phyloP scores from a whole-genome alignment of 30 jellyfish, hydroid and myxozoan species.

The Aurelia sp. region DNA sequence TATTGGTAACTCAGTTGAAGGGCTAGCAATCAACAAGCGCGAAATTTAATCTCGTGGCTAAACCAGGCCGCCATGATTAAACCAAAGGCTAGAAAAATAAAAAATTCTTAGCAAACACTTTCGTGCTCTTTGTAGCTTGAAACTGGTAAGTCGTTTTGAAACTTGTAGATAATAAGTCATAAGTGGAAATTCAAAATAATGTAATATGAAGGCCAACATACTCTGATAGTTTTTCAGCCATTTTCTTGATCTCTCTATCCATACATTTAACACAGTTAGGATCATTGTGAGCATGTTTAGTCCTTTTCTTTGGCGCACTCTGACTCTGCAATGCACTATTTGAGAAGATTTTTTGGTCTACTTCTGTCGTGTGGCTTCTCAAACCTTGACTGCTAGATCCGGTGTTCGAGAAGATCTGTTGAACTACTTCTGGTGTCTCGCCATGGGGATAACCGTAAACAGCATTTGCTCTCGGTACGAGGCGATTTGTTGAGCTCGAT shows the following conservation, averaged over 20 bases:
- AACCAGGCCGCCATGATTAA: too few species aligned
- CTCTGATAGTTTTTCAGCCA: slow-evolving; percentile 56
- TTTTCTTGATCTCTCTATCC: slow-evolving; percentile 27
- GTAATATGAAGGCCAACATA: not conserved
- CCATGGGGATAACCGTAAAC: not conserved
- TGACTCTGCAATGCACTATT: not conserved
- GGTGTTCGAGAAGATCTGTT: not conserved
- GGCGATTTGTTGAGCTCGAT: not conserved
- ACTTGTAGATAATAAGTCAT: too few species aligned
- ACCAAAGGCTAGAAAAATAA: too few species aligned
- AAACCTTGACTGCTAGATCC: not conserved
- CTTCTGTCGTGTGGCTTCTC: slow-evolving; percentile 3
- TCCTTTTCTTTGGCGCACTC: slow-evolving; percentile 9
- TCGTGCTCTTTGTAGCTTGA: too few species aligned
- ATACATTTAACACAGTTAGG: slow-evolving; percentile 48
- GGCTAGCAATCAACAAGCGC: too few species aligned
- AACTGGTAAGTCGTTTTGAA: too few species aligned
- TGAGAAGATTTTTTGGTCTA: slow-evolving; percentile 4
- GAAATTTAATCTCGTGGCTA: too few species aligned
- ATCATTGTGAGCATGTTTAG: slow-evolving; percentile 16
- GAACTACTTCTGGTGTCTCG: slow-evolving; percentile 32
- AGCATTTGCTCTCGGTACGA: not conserved
- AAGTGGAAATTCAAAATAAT: too few species aligned
- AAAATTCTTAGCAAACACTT: too few species aligned
- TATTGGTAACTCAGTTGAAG: too few species aligned